Conservation (phyloP, 2,113 vertebrate species). For the Bolborhynchus lineola region DNA sequence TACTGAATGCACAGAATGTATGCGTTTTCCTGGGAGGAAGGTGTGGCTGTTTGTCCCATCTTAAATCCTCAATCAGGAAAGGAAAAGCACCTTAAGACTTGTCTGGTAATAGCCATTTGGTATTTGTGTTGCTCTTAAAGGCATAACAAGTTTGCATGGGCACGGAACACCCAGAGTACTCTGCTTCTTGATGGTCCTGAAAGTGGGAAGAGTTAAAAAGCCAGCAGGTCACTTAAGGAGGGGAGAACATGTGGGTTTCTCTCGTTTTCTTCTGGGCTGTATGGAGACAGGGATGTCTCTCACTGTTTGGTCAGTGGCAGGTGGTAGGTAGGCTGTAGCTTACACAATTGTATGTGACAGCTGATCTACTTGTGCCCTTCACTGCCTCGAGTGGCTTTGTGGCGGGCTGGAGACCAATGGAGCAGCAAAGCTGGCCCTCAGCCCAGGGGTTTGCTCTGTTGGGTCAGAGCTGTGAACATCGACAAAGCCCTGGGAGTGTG, state of each 20-base stretch:
- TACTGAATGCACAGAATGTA: neutral
- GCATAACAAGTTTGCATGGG: neutral
- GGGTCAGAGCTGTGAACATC: neutral
- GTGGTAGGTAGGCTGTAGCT: neutral
- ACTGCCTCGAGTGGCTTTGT: accelerated
- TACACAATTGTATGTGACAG: neutral
- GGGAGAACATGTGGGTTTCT: neutral
- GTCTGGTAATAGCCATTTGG: neutral
- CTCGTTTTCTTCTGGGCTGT: neutral
- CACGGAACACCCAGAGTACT: neutral
- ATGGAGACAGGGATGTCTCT: neutral
- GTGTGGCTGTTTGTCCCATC: neutral
- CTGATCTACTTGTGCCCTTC: neutral
- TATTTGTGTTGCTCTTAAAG: neutral
- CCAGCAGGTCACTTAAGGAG: neutral
- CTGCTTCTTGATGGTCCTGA: neutral
- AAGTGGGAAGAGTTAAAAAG: neutral
- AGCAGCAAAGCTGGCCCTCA: neutral
- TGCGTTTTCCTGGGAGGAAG: neutral
- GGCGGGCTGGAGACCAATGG: neutral
- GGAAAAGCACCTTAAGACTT: neutral
- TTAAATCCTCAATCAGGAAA: neutral
- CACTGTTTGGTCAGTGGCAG: neutral
- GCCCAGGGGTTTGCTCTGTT: neutral
- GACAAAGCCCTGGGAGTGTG: neutral